A percentile compares a stretch with the other conserved stretches of the same genome.
Evolutionary conservation across 2,797 vertebrate species (phyloP).

Genomic region (Helarctos malayanus): DNA sequence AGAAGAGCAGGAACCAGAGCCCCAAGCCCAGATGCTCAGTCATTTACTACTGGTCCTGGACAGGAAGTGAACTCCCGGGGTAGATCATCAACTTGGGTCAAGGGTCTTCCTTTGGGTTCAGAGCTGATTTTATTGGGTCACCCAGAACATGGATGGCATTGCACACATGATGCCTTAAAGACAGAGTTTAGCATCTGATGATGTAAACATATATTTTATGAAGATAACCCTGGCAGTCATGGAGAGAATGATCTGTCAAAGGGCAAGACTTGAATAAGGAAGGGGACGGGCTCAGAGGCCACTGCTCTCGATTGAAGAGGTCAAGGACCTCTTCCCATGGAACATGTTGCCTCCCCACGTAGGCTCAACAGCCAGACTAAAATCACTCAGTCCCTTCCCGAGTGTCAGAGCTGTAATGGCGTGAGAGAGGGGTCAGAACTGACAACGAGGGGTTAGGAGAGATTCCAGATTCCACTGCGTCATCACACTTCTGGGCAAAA

Average conservation of each 20-base stretch:
- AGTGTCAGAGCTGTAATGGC: neutral
- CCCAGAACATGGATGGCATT: neutral
- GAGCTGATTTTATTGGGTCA: neutral
- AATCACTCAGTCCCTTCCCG: neutral
- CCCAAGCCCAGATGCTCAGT: neutral
- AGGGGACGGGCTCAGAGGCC: neutral
- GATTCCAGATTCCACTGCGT: neutral
- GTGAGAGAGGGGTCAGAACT: neutral
- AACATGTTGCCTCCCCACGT: too few species aligned
- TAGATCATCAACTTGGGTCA: neutral
- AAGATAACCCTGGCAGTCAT: neutral
- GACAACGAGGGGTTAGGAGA: neutral
- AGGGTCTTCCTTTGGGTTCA: neutral
- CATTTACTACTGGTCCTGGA: too few species aligned
- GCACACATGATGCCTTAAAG: neutral
- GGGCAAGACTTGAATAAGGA: neutral
- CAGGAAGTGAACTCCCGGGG: neutral
- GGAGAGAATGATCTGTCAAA: neutral
- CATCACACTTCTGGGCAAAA: constrained; percentile 44
- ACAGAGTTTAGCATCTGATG: neutral
- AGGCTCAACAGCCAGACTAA: neutral
- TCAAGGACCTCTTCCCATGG: neutral
- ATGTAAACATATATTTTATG: neutral
- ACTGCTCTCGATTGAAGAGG: neutral
- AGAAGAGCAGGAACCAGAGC: neutral